Evolutionary conservation across 2,888 invertebrate species (phyloP), one percentile per base, ranked within the genome.

Genomic region (Drosophila vallismaia): DNA sequence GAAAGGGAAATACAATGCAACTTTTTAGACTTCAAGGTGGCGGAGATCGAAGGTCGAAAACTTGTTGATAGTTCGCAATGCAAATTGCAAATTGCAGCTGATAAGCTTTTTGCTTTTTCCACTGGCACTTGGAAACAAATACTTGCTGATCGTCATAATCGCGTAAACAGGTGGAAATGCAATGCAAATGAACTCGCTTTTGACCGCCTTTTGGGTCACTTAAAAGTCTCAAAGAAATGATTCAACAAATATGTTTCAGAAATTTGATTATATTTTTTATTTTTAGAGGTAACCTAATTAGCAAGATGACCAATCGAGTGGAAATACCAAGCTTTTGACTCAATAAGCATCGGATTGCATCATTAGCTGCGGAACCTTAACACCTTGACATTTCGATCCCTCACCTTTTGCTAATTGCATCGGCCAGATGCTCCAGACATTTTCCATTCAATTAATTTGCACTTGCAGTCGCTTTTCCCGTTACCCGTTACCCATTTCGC

Each of bases 361-460:
- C 38, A 58, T 28, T 31, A 24, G 45, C 24, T 31, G 3, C 19
- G n/a, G 12, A 14, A 14, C 8, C 1, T n/a, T 42, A 19, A 19
- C 10, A 6, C 63, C 36, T 45, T 52, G 45, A 46, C 52, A 52
- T 66, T 52, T 66, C 29, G 58, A 52, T 52, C 48, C 40, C 7
- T 52, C 8, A 4, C 67, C 67, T 66, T 44, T 24, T 4, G 45
- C 12, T 58, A 36, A 70, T 45, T 58, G 48, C 71, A 63, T 60
- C 44, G 19, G 14, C 67, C 44, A 10, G 67, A 36, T 40, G 42
- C 36, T 58, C 51, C 48, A 52, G 71, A 70, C 51, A 19, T 42
- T 42, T 58, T 58, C 46, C 33, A 50, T 45, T 67, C 56, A 58
- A 70, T 68, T 58, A 70, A 70, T 71, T 58, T 70, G 52, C 71